Percentiles rank a stretch among this genome's conserved stretches.
Conservation (phyloP, 92 coral and sea anemone genomes). For the Phenganax stokvisi region DNA sequence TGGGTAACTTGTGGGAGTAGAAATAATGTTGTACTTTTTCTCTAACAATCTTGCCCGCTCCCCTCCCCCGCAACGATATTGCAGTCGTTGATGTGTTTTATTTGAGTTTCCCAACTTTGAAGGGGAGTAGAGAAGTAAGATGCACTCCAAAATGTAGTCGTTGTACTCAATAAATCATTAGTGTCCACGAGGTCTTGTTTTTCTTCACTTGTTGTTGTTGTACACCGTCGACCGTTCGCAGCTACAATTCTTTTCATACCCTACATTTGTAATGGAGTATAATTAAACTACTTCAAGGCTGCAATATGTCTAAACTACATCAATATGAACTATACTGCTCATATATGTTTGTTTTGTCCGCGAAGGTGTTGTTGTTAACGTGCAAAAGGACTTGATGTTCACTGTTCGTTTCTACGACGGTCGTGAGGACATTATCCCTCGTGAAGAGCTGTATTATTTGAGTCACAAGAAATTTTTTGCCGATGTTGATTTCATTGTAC, state of each 20-base stretch:
- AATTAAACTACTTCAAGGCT: background rate
- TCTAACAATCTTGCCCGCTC: too few relatives aligned
- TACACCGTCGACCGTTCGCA: background rate
- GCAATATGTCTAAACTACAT: background rate
- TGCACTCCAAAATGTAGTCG: too few relatives aligned
- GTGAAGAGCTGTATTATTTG: constrained; percentile 80
- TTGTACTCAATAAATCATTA: too few relatives aligned
- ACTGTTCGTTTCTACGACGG: constrained; percentile 92
- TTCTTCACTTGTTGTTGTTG: too few relatives aligned
- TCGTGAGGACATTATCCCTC: constrained; percentile 76
- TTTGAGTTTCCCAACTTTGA: too few relatives aligned
- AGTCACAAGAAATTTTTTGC: constrained; percentile 81
- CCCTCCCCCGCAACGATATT: too few relatives aligned
- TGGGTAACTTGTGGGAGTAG: too few relatives aligned
- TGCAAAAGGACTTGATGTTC: constrained; percentile 57
- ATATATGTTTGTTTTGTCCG: constrained; percentile 9
- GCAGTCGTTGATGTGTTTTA: too few relatives aligned
- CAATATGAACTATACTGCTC: background rate
- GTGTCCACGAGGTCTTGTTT: too few relatives aligned
- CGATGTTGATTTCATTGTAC: constrained; percentile 78
- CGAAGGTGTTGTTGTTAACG: constrained; percentile 60
- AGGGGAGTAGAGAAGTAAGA: too few relatives aligned
- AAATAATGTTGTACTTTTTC: too few relatives aligned
- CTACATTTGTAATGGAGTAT: background rate
- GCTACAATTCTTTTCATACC: background rate